Percentiles rank a stretch among this genome's conserved stretches.
Conservation (phyloP, 2,888 invertebrate species). For the Thera britannica region DNA sequence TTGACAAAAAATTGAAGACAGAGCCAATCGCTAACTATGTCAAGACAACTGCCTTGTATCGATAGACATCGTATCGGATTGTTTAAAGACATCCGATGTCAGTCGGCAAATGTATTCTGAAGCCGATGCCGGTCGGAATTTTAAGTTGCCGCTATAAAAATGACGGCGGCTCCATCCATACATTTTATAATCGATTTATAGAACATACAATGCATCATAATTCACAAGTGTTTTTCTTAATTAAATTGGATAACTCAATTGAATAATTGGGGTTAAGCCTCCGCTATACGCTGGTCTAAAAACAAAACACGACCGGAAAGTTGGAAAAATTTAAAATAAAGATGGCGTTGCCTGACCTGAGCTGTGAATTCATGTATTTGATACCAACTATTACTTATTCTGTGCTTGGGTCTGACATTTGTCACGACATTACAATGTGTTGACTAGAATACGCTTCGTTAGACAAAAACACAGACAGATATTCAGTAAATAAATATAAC, state of each 20-base stretch:
- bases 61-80: slow-evolving; percentile 16
- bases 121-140: slow-evolving; percentile 46
- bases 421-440: too few species aligned
- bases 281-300: too few species aligned
- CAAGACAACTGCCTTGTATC: not conserved
- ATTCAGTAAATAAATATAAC: too few species aligned
- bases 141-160: slow-evolving; percentile 58
- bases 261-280: slow-evolving; percentile 40
- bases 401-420: too few species aligned
- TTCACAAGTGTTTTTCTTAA: slow-evolving; percentile 44
- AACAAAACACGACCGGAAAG: too few species aligned
- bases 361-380: too few species aligned
- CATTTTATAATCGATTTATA: slow-evolving; percentile 49
- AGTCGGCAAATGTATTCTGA: slow-evolving; percentile 29
- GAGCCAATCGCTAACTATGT: too few species aligned
- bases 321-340: too few species aligned
- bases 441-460: too few species aligned
- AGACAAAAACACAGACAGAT: too few species aligned
- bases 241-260: slow-evolving; percentile 39
- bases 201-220: slow-evolving; percentile 49
- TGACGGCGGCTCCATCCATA: slow-evolving; percentile 46
- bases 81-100: slow-evolving; percentile 11
- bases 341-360: too few species aligned
- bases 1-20: not conserved
- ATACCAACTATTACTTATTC: too few species aligned